Evolutionary conservation across 2,113 vertebrate genomes (phyloP), one percentile per base, ranked within the genome.

Genomic region (Ursus arctos): DNA sequence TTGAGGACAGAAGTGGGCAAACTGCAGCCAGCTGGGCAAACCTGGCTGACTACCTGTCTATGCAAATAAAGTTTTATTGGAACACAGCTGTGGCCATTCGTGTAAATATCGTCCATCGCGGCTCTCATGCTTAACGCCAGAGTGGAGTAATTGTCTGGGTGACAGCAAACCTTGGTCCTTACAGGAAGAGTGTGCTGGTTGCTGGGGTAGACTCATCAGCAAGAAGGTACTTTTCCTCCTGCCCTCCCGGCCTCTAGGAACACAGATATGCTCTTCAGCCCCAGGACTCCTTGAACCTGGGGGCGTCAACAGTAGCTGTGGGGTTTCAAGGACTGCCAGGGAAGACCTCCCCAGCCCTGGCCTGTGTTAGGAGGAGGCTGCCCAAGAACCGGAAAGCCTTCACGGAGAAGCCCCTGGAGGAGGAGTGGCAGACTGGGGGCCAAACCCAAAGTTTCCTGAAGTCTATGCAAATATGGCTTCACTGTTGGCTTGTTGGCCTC

Each of bases 11-110:
- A 77, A 69, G 31, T 6, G 0, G 28, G 4, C 43, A 76, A 76
- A 61, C 6, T 49, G 26, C 2, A 40, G 40, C 53, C 57, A 12
- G 18, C 2, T 8, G 31, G 4, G 12, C 80, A 49, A 43, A 85
- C 10, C 13, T n/a, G 5, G 57, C 57, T 51, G 36, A 2, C 43
- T 0, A 1, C 49, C 33, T 80, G 3, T 55, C 36, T 72, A 13
- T 74, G 36, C 67, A 63, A 85, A 81, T 77, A 63, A 80, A 74
- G 77, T 57, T 61, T 82, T 92, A 43, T 65, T 40, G 51, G 40
- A n/a, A 57, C 67, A 77, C 5, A 26, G 26, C 28, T 77, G 24
- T 2, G n/a, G 4, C n/a, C 47, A 6, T 7, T 43, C 7, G 6
- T 18, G 6, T 15, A 28, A 12, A 9, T 7, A 26, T 14, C 22